phyloP scores from a whole-genome alignment of 2,797 vertebrate species.

The Scomberomorus guttatus region DNA sequence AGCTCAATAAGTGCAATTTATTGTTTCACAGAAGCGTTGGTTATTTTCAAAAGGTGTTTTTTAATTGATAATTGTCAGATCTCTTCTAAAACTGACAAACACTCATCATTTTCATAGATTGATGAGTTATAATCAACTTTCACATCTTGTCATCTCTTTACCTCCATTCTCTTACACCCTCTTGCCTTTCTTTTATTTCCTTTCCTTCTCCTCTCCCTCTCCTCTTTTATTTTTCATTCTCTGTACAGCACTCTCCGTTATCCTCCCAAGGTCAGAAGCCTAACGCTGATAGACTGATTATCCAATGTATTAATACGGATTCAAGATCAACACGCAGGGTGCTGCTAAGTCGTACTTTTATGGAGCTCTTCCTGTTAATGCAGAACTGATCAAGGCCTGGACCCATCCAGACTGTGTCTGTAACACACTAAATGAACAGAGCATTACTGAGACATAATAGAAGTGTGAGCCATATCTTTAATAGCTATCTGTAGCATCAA shows the following conservation, averaged over 20 bases:
- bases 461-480: slow-evolving; percentile 42
- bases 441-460: slow-evolving; percentile 47
- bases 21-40: slow-evolving; percentile 6
- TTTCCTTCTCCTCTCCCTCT: neutral
- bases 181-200: neutral
- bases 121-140: neutral
- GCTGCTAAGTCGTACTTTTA: slow-evolving; percentile 53
- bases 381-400: slow-evolving; percentile 43
- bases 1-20: slow-evolving; percentile 8
- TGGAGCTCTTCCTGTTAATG: slow-evolving; percentile 29
- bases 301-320: slow-evolving; percentile 47
- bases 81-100: slow-evolving; percentile 6
- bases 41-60: slow-evolving; percentile 31
- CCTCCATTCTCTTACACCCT: neutral
- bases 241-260: slow-evolving; percentile 24
- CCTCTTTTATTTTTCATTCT: slow-evolving; percentile 14
- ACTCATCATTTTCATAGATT: slow-evolving; percentile 12
- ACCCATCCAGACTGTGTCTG: slow-evolving; percentile 27
- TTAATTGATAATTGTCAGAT: slow-evolving; percentile 22
- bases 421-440: slow-evolving; percentile 38
- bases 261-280: slow-evolving; percentile 48
- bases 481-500: slow-evolving; percentile 55
- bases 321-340: slow-evolving; percentile 45
- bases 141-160: neutral
- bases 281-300: slow-evolving; percentile 65